phyloP scores from a whole-genome alignment of 2,888 invertebrate genomes.

The Cheilosia pagana region DNA sequence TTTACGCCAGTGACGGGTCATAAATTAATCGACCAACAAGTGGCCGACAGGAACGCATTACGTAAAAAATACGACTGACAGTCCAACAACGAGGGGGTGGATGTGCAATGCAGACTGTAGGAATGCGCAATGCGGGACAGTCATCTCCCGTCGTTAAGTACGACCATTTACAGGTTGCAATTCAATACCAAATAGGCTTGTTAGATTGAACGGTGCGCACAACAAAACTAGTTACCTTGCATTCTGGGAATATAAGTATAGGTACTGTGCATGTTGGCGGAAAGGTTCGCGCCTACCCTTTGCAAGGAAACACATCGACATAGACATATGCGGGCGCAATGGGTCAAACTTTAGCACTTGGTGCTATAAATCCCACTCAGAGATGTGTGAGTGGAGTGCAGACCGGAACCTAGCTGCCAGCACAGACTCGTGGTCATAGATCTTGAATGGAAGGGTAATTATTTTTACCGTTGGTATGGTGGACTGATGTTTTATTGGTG shows the following conservation, averaged over 20 bases:
- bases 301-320: background rate
- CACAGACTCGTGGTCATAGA: too few relatives aligned
- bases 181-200: constrained; percentile 23
- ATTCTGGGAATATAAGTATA: background rate
- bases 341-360: constrained; percentile 19
- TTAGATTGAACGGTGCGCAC: background rate
- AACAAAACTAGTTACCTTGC: background rate
- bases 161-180: constrained; percentile 40
- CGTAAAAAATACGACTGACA: constrained; percentile 57
- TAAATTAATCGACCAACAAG: constrained; percentile 71
- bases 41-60: constrained; percentile 65
- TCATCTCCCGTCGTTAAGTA: constrained; percentile 45
- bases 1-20: constrained; percentile 70
- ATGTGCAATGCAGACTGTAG: constrained; percentile 7
- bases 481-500: too few relatives aligned
- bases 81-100: constrained; percentile 35
- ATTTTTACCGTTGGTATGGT: too few relatives aligned
- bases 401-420: background rate
- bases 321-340: too few relatives aligned
- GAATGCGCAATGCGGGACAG: constrained; percentile 21
- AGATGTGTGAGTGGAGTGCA: constrained; percentile 11
- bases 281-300: constrained; percentile 14
- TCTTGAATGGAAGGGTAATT: too few relatives aligned
- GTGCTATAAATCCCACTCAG: constrained; percentile 18
- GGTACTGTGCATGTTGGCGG: background rate